Percentiles rank a stretch among this genome's conserved stretches.
Evolutionary conservation across 2,888 invertebrate species (phyloP).

Genomic region (Pycnomerus fuliginosus): DNA sequence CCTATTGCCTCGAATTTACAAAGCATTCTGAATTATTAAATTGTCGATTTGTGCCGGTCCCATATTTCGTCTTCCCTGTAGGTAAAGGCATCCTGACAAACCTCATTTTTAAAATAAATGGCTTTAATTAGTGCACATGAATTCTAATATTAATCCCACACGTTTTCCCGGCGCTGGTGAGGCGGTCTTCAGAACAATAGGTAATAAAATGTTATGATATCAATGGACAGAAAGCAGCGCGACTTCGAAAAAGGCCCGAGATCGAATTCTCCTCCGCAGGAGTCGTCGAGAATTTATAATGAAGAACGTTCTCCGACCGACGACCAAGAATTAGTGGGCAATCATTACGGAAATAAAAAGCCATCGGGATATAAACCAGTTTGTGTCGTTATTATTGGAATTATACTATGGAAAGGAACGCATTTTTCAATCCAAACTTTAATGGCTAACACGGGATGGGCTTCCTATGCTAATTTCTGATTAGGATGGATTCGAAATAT

Average conservation of each 20-base stretch:
- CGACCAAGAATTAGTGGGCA: slow-evolving; percentile 32
- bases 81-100: no score
- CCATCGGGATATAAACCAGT: slow-evolving; percentile 23
- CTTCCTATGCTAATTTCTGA: slow-evolving; percentile 25
- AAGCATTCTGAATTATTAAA: no score
- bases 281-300: slow-evolving; percentile 48
- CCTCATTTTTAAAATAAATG: no score
- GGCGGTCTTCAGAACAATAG: slow-evolving; percentile 42
- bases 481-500: slow-evolving; percentile 24
- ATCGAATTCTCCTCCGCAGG: slow-evolving; percentile 40
- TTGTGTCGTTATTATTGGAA: slow-evolving; percentile 25
- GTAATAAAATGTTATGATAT: slow-evolving; percentile 50
- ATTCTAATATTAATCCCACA: slow-evolving; percentile 21
- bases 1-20: no score
- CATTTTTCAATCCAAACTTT: slow-evolving; percentile 23
- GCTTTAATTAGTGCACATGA: slow-evolving; percentile 2
- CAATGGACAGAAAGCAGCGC: slow-evolving; percentile 37
- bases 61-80: no score
- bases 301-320: slow-evolving; percentile 22
- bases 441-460: slow-evolving; percentile 21
- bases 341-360: slow-evolving; percentile 31
- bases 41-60: no score
- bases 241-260: slow-evolving; percentile 41
- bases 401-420: slow-evolving; percentile 17
- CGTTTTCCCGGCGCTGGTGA: slow-evolving; percentile 1